phyloP scores from a whole-genome alignment of 37 sponge, comb jelly and placozoan genomes.

The Chondrosia reniformis region DNA sequence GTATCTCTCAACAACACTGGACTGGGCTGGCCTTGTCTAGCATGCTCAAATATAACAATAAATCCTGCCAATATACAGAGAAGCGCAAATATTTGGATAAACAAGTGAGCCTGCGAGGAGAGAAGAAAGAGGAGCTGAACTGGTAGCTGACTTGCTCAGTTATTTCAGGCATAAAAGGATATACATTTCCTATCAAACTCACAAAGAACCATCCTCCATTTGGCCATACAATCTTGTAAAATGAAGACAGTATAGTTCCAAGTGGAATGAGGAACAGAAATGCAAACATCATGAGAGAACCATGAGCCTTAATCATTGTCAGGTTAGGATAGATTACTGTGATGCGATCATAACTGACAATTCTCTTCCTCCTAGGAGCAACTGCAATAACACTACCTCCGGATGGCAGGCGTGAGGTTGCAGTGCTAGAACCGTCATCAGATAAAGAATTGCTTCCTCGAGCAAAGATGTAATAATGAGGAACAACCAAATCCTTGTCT shows the following conservation, averaged over 20 bases:
- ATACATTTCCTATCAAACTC: background rate
- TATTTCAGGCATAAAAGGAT: background rate
- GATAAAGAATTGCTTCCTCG: background rate
- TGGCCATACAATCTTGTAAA: slow-evolving; percentile 58
- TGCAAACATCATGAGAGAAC: slow-evolving; percentile 42
- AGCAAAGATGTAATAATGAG: slow-evolving; percentile 8
- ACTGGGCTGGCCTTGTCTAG: slow-evolving; percentile 4
- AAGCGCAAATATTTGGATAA: background rate
- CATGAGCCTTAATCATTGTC: slow-evolving; percentile 39
- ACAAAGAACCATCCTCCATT: slow-evolving; percentile 77
- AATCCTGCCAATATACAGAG: background rate
- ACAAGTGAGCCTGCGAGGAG: slow-evolving; percentile 6
- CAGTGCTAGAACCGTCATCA: background rate
- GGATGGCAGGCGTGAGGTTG: background rate
- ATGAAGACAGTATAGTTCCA: slow-evolving; percentile 54
- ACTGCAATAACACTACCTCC: background rate
- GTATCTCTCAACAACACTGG: background rate
- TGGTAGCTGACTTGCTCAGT: background rate
- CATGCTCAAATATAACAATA: slow-evolving; percentile 12
- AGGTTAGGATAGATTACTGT: background rate
- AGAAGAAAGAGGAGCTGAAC: background rate
- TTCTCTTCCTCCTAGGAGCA: background rate
- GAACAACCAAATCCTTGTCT: slow-evolving; percentile 4
- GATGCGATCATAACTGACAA: background rate
- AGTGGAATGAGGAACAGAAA: slow-evolving; percentile 52